Conservation (phyloP, 2,797 vertebrate genomes). For the Crenichthys baileyi region DNA sequence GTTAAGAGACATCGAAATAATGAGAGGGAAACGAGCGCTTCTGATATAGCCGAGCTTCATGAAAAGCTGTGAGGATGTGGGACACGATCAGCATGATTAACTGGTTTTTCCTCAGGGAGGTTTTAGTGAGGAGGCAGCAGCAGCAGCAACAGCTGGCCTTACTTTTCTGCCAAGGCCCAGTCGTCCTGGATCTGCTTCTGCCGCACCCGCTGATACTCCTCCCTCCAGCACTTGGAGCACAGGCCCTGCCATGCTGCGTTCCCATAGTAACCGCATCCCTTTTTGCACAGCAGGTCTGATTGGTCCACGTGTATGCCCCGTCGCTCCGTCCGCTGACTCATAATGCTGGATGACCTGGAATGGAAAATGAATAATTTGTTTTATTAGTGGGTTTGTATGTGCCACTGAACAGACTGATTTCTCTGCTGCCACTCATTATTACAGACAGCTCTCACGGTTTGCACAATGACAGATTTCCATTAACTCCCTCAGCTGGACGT, state of each 20-base stretch:
- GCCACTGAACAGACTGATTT: neutral
- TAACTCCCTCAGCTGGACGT: neutral
- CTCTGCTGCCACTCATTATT: neutral
- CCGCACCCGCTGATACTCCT: constrained; percentile 94
- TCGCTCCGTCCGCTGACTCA: constrained; percentile 94
- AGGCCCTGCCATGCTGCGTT: constrained; percentile 96
- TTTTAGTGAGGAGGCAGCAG: neutral
- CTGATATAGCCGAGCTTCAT: neutral
- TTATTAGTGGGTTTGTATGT: constrained; percentile 25
- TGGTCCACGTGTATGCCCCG: constrained; percentile 97
- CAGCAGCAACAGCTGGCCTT: constrained; percentile 47
- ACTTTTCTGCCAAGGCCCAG: constrained; percentile 96
- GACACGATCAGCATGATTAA: neutral
- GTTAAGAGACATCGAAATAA: neutral
- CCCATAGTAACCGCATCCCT: constrained; percentile 98
- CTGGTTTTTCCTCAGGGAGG: neutral
- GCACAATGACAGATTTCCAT: neutral
- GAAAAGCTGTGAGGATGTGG: neutral
- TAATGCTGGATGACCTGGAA: constrained; percentile 75
- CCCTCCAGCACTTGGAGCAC: constrained; percentile 98
- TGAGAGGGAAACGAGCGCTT: neutral
- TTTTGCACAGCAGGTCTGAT: constrained; percentile 96
- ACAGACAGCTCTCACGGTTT: neutral
- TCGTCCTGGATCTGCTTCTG: constrained; percentile 98
- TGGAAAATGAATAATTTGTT: constrained; percentile 10